Evolutionary conservation across 2,113 vertebrate species (phyloP), one percentile per base, ranked within the genome.

Genomic region (Ariopsis seemanni): DNA sequence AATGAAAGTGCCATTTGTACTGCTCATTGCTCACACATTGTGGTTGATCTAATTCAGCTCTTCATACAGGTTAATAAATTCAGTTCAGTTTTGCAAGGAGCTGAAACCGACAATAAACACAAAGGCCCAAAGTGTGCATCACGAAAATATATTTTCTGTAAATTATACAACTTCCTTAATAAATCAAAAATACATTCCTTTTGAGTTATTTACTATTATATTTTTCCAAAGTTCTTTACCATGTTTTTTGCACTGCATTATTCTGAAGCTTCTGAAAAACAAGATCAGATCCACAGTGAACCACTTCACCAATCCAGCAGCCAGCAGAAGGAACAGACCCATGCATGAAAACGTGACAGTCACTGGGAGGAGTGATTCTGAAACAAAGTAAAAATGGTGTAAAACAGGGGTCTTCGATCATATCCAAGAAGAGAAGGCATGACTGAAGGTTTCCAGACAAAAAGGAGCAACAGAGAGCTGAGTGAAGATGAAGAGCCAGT

Each of bases 231-330:
- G 3, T 82, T 79, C 30, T 85, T 90, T 62, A 95, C 95, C 95
- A 74, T 91, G 80, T 11, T 72, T 88, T 8, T 15, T 60, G 34
- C 30, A 53, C 1, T 42, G n/a, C 2, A 48, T 62, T 4, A 55
- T 86, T 5, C 91, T 7, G 63, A 84, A 91, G 5, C 67, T 80
- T 71, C 95, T 89, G 84, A 91, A 90, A 55, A 93, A 55, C 10
- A 96, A 93, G 27, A 84, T 58, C 4, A 95, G 85, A 86, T 95
- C 95, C 2, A 95, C 85, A 0, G 82, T 84, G 15, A 93, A 94
- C 85, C 50, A 89, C 60, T 91, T 94, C 3, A 94, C 5, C 17
- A 91, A 67, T 11, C 84, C 9, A 10, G 84, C 84, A 0, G 72
- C 58, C 25, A 93, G 25, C 15, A 92, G 58, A 25, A 84, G 82